Conservation (phyloP, 2,888 invertebrate species). For the Hedychridium roseum region DNA sequence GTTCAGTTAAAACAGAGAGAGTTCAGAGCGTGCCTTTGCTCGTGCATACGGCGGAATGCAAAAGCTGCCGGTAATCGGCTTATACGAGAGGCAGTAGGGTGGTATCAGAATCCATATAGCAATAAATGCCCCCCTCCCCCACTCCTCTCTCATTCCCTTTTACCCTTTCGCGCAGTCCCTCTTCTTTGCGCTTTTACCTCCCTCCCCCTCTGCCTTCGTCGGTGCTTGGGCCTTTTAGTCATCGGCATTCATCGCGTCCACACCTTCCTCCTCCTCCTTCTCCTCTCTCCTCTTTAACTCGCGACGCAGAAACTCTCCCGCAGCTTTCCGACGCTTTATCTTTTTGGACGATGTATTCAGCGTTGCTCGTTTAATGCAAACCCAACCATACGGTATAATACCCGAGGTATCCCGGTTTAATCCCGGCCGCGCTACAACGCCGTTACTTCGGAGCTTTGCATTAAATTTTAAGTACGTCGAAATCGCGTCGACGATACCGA, state of each 20-base stretch:
- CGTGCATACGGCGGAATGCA: constrained; percentile 29
- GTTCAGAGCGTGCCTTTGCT: no score
- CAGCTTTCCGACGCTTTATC: constrained; percentile 31
- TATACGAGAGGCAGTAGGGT: constrained; percentile 16
- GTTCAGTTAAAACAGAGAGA: constrained; percentile 19
- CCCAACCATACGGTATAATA: constrained; percentile 5
- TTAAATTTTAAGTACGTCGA: constrained; percentile 42
- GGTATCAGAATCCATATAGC: constrained; percentile 34
- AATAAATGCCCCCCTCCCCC: constrained; percentile 28
- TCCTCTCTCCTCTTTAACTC: constrained; percentile 1
- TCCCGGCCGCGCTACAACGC: constrained; percentile 29
- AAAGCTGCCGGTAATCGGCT: constrained; percentile 38
- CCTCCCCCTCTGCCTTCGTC: no score
- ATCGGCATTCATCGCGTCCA: constrained; percentile 33
- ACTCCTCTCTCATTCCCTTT: background rate
- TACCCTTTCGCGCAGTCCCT: background rate
- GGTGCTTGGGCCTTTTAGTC: constrained; percentile 15
- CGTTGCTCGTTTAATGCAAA: constrained; percentile 41
- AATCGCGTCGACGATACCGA: constrained; percentile 23
- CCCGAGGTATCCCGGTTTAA: constrained; percentile 24
- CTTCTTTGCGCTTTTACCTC: no score
- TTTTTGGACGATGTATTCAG: constrained; percentile 30
- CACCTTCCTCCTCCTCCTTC: constrained; percentile 16
- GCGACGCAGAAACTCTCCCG: constrained; percentile 9
- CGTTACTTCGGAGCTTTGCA: constrained; percentile 30